Evolutionary conservation across 2,113 vertebrate genomes (phyloP).

Genomic region (Rattus rattus): DNA sequence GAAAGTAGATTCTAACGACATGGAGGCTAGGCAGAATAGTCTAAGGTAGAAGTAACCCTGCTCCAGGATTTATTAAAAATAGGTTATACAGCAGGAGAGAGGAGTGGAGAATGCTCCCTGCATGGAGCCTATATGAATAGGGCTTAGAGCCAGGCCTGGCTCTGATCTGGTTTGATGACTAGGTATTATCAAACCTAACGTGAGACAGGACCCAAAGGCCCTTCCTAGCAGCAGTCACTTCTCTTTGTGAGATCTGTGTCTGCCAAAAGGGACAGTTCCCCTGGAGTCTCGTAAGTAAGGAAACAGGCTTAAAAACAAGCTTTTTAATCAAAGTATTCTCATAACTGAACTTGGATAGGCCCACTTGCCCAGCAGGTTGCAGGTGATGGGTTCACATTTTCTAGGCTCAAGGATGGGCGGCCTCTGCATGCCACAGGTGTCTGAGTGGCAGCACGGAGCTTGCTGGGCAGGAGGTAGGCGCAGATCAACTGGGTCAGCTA

Average conservation of each 20-base stretch:
- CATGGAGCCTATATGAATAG: neutral
- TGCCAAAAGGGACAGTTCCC: neutral
- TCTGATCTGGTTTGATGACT: neutral
- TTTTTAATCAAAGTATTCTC: conserved; percentile 78
- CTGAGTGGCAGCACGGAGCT: conserved; percentile 35
- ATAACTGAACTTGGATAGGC: conserved; percentile 70
- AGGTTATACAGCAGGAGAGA: too few species aligned
- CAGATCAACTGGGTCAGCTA: neutral
- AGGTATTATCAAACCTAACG: too few species aligned
- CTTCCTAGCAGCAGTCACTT: neutral
- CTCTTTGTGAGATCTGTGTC: neutral
- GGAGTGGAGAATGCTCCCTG: neutral
- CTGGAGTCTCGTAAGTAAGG: neutral
- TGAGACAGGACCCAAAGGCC: neutral
- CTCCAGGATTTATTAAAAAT: too few species aligned
- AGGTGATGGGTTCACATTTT: conserved; percentile 81
- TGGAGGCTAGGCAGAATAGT: too few species aligned
- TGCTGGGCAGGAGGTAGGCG: conserved; percentile 59
- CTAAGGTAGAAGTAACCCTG: too few species aligned
- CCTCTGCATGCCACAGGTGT: conserved; percentile 43
- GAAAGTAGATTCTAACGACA: too few species aligned
- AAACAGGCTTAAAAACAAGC: conserved; percentile 32
- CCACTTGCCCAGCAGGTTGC: conserved; percentile 64
- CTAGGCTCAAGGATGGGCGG: conserved; percentile 75
- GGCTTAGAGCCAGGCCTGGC: neutral